phyloP scores from a whole-genome alignment of 1,140 invertebrate genomes.

The Hylaeus anthracinus region DNA sequence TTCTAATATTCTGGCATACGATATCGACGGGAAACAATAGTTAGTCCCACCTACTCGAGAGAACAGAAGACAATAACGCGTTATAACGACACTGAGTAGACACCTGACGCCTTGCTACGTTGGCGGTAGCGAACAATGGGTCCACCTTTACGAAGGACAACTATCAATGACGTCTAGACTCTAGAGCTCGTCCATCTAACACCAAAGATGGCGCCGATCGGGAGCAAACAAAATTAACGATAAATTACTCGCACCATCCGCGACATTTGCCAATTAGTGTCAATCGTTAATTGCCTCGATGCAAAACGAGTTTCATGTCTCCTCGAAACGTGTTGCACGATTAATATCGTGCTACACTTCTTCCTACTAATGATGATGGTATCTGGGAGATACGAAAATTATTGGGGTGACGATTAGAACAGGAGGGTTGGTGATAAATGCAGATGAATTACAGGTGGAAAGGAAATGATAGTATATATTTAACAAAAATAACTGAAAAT shows the following conservation, averaged over 20 bases:
- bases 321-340: too few relatives aligned
- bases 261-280: too few relatives aligned
- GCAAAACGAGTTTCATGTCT: too few relatives aligned
- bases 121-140: constrained; percentile 25
- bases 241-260: not conserved
- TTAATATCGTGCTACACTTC: too few relatives aligned
- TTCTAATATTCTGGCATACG: constrained; percentile 16
- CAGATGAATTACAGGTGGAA: too few relatives aligned
- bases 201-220: not conserved
- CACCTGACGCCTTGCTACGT: constrained; percentile 43
- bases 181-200: not conserved
- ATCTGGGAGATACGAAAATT: too few relatives aligned
- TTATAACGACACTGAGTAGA: constrained; percentile 29
- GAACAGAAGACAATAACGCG: constrained; percentile 29
- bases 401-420: too few relatives aligned
- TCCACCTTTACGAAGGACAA: constrained; percentile 26
- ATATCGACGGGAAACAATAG: constrained; percentile 31
- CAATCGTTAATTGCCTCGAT: too few relatives aligned
- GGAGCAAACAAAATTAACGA: not conserved
- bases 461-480: too few relatives aligned
- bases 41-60: constrained; percentile 17
- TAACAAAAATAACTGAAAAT: too few relatives aligned
- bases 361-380: too few relatives aligned
- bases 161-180: constrained; percentile 10
- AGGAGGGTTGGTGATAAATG: too few relatives aligned